Evolutionary conservation across 1,140 invertebrate species (phyloP), one percentile per base, ranked within the genome.

Genomic region (Cydia pomonella): DNA sequence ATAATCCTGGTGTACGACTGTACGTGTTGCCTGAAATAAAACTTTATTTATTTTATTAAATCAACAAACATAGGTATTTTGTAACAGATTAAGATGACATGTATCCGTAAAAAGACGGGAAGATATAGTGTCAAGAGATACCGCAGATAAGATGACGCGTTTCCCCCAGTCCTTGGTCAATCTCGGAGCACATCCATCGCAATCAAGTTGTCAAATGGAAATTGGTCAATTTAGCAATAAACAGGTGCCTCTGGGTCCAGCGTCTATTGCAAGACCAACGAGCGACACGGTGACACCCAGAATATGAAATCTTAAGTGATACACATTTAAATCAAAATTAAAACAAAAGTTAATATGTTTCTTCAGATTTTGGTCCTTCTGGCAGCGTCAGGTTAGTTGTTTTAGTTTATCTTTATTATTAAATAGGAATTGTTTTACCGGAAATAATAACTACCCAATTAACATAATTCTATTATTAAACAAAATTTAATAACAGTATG

Each of bases 201-300:
- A 89, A 88, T 88, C 81, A 86, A 83, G 75, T 73, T 75, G 79
- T 75, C 78, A 73, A 63, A 38, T 41, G 75, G 75, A 78, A 85
- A 88, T 87, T 87, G 87, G 77, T 71, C 84, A 86, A 89, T 89
- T 91, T 86, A 81, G 53, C 82, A 88, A 88, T 88, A 80, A 85
- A 74, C 84, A 85, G 82, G 80, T 84, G 29, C 64, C 27, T 69
- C 64, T 69, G 29, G 64, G 27, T 69, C 64, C 64, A 69, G 64
- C 27, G 64, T 59, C 29, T 69, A 69, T 69, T 69, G 64, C 64
- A 69, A 10, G 64, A 33, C 33, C 29, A 69, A 29, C 29, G 27
- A 33, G 64, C 64, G 64, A n/a, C 64, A 33, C 27, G 64, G n/a
- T 38, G 29, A 18, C 64, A 64, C 63, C 63, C 18, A 59, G 44